Evolutionary conservation across 2,888 invertebrate genomes (phyloP).

Genomic region (Furcula furcula): DNA sequence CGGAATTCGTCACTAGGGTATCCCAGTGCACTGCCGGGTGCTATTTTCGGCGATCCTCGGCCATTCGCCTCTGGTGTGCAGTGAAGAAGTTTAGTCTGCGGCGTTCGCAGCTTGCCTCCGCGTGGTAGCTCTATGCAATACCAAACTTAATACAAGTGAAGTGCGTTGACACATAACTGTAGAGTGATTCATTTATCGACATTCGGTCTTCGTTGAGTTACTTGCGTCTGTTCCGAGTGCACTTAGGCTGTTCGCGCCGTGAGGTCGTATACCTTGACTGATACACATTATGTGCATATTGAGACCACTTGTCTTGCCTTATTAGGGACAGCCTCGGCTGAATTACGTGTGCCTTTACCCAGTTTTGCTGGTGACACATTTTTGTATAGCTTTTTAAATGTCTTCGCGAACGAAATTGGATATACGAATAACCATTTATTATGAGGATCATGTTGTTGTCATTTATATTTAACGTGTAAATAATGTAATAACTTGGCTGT

Average conservation of each 20-base stretch:
- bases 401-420: conserved; percentile 84
- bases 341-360: conserved; percentile 68
- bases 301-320: conserved; percentile 70
- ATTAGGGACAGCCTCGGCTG: conserved; percentile 68
- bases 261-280: conserved; percentile 73
- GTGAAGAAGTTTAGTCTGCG: conserved; percentile 58
- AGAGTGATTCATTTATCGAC: conserved; percentile 71
- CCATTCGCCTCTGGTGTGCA: conserved; percentile 69
- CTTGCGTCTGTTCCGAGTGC: conserved; percentile 68
- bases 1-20: conserved; percentile 69
- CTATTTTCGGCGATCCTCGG: conserved; percentile 73
- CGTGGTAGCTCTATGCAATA: conserved; percentile 55
- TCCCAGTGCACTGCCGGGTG: conserved; percentile 75
- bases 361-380: conserved; percentile 64
- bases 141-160: conserved; percentile 68
- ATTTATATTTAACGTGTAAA: conserved; percentile 79
- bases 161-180: conserved; percentile 80
- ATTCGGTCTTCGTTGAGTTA: conserved; percentile 51
- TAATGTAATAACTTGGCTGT: conserved; percentile 20
- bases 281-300: conserved; percentile 60
- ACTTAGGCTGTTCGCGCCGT: conserved; percentile 46
- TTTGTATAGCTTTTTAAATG: conserved; percentile 67
- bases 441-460: conserved; percentile 84
- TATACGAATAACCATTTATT: conserved; percentile 86
- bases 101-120: conserved; percentile 60